A percentile compares a stretch with the other conserved stretches of the same genome.
Conservation (phyloP, 2,797 vertebrate species). For the Alfaro cultratus region DNA sequence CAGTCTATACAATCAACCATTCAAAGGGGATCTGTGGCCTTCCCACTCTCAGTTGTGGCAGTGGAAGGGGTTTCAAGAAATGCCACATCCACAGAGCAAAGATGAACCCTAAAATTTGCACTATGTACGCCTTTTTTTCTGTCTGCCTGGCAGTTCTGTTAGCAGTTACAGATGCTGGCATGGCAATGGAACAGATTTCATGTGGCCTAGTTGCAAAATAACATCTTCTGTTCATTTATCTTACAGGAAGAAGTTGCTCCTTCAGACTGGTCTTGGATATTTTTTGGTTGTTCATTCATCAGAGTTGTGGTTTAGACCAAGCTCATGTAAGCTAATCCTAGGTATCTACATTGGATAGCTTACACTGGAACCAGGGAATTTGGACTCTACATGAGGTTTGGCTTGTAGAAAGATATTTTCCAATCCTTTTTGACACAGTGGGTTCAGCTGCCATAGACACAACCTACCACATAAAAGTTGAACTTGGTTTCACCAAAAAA, state of each 20-base stretch:
- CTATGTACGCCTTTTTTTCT: constrained; percentile 51
- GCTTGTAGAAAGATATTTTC: constrained; percentile 50
- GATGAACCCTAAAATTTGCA: constrained; percentile 67
- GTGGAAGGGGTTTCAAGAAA: constrained; percentile 40
- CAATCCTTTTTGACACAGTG: constrained; percentile 27
- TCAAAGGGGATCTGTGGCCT: constrained; percentile 47
- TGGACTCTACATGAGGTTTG: constrained; percentile 43
- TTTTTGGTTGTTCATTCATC: constrained; percentile 48
- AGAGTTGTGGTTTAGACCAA: constrained; percentile 24
- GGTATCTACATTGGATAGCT: constrained; percentile 23
- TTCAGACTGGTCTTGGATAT: constrained; percentile 2
- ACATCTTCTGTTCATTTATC: constrained; percentile 23
- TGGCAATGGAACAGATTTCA: constrained; percentile 30
- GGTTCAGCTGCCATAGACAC: constrained; percentile 44
- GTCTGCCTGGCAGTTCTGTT: constrained; percentile 57
- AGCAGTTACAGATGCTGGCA: constrained; percentile 56
- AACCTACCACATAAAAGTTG: constrained; percentile 45
- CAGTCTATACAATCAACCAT: constrained; percentile 47
- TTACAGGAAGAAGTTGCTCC: constrained; percentile 12
- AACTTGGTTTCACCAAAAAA: constrained; percentile 40
- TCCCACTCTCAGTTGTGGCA: constrained; percentile 65
- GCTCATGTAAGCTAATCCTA: constrained; percentile 12
- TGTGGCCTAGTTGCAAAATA: constrained; percentile 21
- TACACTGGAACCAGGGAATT: constrained; percentile 24
- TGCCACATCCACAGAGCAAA: constrained; percentile 32